Base-by-base conservation (phyloP, 2,888 invertebrate species). In the Callosobruchus maculatus region DNA sequence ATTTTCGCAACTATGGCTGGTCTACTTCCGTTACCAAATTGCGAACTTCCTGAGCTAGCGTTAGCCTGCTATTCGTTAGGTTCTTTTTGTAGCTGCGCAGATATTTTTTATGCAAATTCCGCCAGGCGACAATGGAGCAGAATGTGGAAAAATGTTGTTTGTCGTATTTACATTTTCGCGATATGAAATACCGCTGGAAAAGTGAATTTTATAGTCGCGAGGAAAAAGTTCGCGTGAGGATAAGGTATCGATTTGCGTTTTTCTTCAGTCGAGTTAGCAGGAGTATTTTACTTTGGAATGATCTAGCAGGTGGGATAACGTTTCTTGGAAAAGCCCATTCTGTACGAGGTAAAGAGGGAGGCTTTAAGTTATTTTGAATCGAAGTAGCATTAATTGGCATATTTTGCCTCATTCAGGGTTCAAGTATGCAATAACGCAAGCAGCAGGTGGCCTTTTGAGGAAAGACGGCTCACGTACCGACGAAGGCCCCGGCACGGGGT, bases 61-160 rank as follows among this genome's bases (percentile, higher is more conserved):
- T 18, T 49, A 49, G 49, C 49, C 49, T 18, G 13, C 49, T 18
- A 49, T 71, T 71, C 71, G 71, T 71, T 71, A 71, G 71, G 31
- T 21, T 71, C 71, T 30, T 71, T 71, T 71, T 71, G 22, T 71
- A 21, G 22, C 18, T 22, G 20, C 71, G 71, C 18, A 30, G 49
- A 30, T 18, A 26, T 71, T 71, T 71, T 71, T 71, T 71, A 71
- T 71, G 71, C 71, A 71, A 71, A 71, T 71, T 71, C 49, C 49
- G 49, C 49, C 49, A 49, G 49, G 71, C 30, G 30, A 71, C 71
- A 71, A 71, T 71, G 71, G 21, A 31, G 30, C 31, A 31, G 71
- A 71, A 71, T 71, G 71, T 31, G 30, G 31, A 71, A 71, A 71
- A 71, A 30, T 71, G 71, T 49, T 71, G 71, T 71, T 22, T 71